These are phyloP conservation scores for Trematomus loennbergii DNA, from an alignment of 2,113 vertebrate genomes.

Conservation along the genomic window DNA sequence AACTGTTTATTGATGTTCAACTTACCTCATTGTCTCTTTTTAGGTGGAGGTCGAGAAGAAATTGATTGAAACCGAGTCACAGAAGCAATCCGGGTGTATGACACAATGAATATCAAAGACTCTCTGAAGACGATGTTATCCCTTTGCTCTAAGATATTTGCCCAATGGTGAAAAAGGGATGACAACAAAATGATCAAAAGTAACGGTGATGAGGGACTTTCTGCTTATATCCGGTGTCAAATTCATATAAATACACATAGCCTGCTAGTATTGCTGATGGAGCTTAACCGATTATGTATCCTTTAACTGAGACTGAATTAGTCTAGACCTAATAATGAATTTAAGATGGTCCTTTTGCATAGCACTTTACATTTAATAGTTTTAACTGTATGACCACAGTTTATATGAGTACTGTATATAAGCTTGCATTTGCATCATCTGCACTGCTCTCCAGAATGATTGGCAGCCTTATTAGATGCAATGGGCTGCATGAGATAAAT, in stretches of 20 bases:
- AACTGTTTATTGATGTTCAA: neutral
- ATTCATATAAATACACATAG: slow-evolving; percentile 58
- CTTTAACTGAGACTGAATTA: slow-evolving; percentile 61
- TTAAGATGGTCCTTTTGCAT: slow-evolving; percentile 62
- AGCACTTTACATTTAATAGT: slow-evolving; percentile 80
- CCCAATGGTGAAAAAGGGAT: slow-evolving; percentile 32
- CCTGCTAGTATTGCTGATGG: slow-evolving; percentile 50
- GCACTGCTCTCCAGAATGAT: slow-evolving; percentile 70
- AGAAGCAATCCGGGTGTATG: slow-evolving; percentile 87
- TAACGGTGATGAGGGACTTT: slow-evolving; percentile 55
- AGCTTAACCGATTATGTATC: slow-evolving; percentile 55
- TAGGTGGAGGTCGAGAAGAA: slow-evolving; percentile 98
- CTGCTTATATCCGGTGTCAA: slow-evolving; percentile 50
- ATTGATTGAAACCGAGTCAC: slow-evolving; percentile 90
- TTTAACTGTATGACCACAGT: slow-evolving; percentile 59
- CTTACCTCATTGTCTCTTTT: slow-evolving; percentile 18
- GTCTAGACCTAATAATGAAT: slow-evolving; percentile 54
- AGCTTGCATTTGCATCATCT: slow-evolving; percentile 72
- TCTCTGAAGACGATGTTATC: slow-evolving; percentile 31
- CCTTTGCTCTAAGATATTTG: slow-evolving; percentile 21
- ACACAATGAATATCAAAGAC: slow-evolving; percentile 83
- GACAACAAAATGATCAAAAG: slow-evolving; percentile 17
- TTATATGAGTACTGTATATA: slow-evolving; percentile 66
- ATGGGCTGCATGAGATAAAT: slow-evolving; percentile 42
- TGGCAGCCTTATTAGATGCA: slow-evolving; percentile 43